phyloP scores from a whole-genome alignment of 2,888 invertebrate genomes.

The Leucania comma region DNA sequence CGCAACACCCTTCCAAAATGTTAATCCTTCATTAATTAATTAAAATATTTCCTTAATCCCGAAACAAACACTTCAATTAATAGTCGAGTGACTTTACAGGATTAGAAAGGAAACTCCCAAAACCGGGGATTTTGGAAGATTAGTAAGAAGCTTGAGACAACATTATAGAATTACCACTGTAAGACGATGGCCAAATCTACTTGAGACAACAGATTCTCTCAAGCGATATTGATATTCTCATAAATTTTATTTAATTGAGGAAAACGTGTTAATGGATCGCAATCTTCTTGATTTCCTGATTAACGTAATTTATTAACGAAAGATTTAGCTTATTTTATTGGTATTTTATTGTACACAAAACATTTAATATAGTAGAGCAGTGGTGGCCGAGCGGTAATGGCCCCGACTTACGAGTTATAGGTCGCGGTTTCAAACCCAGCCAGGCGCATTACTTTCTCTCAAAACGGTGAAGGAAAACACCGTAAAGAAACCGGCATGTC shows the following conservation, averaged over 20 bases:
- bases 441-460: too few species aligned
- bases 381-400: too few species aligned
- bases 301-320: too few species aligned
- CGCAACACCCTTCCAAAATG: constrained; percentile 36
- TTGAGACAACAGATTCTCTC: constrained; percentile 51
- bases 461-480: too few species aligned
- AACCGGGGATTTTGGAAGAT: constrained; percentile 66
- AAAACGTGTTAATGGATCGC: constrained; percentile 6
- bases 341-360: too few species aligned
- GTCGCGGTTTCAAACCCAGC: too few species aligned
- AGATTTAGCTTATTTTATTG: neutral
- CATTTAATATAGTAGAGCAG: too few species aligned
- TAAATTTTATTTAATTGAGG: constrained; percentile 36
- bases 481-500: too few species aligned
- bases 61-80: constrained; percentile 73
- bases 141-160: constrained; percentile 69
- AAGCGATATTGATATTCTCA: constrained; percentile 58
- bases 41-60: constrained; percentile 62
- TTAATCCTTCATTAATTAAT: constrained; percentile 52
- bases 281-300: constrained; percentile 9
- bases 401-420: too few species aligned
- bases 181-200: constrained; percentile 68
- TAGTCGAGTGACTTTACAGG: constrained; percentile 73
- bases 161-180: constrained; percentile 72
- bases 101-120: constrained; percentile 65